Evolutionary conservation across 2,888 invertebrate genomes (phyloP).

Genomic region (Orchestes rusci): DNA sequence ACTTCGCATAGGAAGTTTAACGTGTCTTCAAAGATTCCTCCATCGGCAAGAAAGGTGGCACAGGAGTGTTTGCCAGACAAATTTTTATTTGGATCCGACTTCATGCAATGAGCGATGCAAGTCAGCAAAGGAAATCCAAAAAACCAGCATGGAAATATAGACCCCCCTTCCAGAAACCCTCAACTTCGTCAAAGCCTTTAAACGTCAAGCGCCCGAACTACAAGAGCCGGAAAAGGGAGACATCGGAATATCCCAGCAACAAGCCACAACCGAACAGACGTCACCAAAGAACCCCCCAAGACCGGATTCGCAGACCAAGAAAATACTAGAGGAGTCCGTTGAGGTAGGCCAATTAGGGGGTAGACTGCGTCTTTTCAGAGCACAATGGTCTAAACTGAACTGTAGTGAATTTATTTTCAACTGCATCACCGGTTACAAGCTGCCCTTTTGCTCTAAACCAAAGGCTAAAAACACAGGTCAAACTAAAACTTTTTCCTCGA

Average conservation of each 20-base stretch:
- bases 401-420: background rate
- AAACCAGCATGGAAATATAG: background rate
- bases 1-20: background rate
- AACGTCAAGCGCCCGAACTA: background rate
- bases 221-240: background rate
- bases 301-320: background rate
- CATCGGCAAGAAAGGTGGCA: background rate
- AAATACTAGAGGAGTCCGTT: background rate
- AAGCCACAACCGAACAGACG: background rate
- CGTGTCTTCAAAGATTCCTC: background rate
- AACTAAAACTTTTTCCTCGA: too few species aligned
- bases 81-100: background rate
- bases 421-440: background rate
- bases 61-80: background rate
- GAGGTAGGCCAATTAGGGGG: background rate
- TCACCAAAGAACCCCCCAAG: too few species aligned
- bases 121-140: background rate
- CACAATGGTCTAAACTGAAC: background rate
- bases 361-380: background rate
- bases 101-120: background rate
- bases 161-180: background rate
- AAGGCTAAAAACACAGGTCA: too few species aligned
- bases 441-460: background rate
- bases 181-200: background rate
- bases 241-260: background rate